phyloP scores from a whole-genome alignment of 2,888 invertebrate genomes.

The Hypomecis atomaria region DNA sequence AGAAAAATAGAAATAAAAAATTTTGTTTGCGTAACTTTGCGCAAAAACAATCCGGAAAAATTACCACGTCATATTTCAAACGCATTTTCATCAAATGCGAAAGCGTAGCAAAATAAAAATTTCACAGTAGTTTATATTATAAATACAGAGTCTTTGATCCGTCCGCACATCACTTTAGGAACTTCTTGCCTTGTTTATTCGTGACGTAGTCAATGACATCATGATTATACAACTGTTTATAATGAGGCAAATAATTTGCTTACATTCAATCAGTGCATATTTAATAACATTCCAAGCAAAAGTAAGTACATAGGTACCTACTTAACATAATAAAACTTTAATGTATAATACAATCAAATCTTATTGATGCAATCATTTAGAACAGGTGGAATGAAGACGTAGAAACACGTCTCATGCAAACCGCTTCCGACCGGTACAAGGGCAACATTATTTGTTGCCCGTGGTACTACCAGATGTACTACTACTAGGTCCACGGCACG shows the following conservation, averaged over 20 bases:
- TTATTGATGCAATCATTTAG: no score
- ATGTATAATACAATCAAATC: no score
- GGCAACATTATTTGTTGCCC: no score
- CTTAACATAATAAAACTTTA: no score
- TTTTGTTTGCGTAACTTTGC: constrained; percentile 1
- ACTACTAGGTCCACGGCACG: no score
- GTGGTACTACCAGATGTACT: no score
- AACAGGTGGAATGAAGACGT: no score
- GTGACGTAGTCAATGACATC: constrained; percentile 43
- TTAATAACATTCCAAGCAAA: no score
- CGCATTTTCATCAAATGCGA: constrained; percentile 26
- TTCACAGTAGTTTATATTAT: constrained; percentile 40
- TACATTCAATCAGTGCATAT: no score
- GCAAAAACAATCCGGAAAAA: constrained; percentile 14
- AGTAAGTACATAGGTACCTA: no score
- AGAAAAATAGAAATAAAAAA: constrained; percentile 3
- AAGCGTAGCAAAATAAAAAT: constrained; percentile 29
- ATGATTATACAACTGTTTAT: constrained; percentile 29
- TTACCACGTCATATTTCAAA: constrained; percentile 18
- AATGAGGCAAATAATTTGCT: not conserved
- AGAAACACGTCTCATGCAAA: no score
- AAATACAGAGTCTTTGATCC: constrained; percentile 47
- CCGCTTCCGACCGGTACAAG: no score
- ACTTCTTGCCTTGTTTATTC: constrained; percentile 28
- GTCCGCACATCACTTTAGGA: constrained; percentile 40